Evolutionary conservation across 2,113 vertebrate genomes (phyloP).

Genomic region (Cyphomyrus plagiostoma): DNA sequence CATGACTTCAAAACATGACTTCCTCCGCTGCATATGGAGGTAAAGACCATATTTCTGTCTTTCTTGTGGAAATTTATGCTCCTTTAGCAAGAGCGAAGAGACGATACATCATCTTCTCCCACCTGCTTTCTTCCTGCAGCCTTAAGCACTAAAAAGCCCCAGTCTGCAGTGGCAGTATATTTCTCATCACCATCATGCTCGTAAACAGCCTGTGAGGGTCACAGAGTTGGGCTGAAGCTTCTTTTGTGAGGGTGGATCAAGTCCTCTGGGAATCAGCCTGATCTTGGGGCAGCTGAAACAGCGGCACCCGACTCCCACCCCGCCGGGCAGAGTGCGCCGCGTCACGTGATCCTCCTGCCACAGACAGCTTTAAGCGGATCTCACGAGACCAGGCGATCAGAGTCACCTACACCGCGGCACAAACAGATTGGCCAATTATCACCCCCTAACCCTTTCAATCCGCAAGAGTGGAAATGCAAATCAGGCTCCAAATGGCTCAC

Average conservation of each 20-base stretch:
- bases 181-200: background rate
- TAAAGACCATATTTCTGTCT: background rate
- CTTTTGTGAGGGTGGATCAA: background rate
- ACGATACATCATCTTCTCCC: background rate
- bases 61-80: background rate
- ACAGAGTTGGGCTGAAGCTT: background rate
- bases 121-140: background rate
- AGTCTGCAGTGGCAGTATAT: background rate
- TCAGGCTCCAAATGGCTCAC: background rate
- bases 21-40: background rate
- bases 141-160: background rate
- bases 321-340: conserved; percentile 20
- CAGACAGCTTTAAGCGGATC: conserved; percentile 21
- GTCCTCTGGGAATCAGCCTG: background rate
- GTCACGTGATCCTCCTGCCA: background rate
- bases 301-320: background rate
- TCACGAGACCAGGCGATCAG: conserved; percentile 28
- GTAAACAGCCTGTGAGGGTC: background rate
- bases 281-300: background rate
- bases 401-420: conserved; percentile 1
- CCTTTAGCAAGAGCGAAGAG: background rate
- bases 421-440: conserved; percentile 14
- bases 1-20: background rate
- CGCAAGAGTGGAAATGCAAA: background rate
- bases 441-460: background rate